A percentile compares a stretch with the other conserved stretches of the same genome.
Evolutionary conservation across 2,113 vertebrate species (phyloP).

Genomic region (Todiramphus saurophagus): DNA sequence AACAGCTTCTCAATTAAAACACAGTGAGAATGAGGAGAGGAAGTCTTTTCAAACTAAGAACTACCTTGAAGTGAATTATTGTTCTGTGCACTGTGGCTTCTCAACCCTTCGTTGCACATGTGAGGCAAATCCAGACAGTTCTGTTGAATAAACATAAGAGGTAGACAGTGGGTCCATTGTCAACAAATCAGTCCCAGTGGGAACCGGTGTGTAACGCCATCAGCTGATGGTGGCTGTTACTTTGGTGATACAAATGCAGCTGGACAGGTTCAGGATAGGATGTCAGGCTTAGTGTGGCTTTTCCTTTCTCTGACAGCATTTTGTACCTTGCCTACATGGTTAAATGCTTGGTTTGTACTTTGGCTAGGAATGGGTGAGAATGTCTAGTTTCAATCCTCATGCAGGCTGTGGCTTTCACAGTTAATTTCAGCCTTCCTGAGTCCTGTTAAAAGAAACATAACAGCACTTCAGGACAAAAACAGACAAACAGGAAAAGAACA

Average conservation of each 20-base stretch:
- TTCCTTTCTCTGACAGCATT: background rate
- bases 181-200: background rate
- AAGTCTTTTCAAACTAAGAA: background rate
- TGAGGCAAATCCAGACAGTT: background rate
- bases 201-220: background rate
- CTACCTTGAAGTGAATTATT: background rate
- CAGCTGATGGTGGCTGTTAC: background rate
- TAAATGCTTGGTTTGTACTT: background rate
- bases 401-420: background rate
- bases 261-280: background rate
- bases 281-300: background rate
- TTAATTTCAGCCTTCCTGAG: background rate
- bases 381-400: background rate
- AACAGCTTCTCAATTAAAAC: background rate
- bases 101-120: background rate
- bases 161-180: background rate
- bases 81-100: background rate
- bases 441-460: background rate
- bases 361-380: background rate
- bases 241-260: background rate
- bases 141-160: background rate
- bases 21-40: background rate
- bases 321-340: background rate
- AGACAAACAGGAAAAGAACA: background rate
- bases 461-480: background rate